A percentile compares a stretch with the other conserved stretches of the same genome.
phyloP scores from a whole-genome alignment of 2,797 vertebrate genomes.

The Sylvilagus floridanus region DNA sequence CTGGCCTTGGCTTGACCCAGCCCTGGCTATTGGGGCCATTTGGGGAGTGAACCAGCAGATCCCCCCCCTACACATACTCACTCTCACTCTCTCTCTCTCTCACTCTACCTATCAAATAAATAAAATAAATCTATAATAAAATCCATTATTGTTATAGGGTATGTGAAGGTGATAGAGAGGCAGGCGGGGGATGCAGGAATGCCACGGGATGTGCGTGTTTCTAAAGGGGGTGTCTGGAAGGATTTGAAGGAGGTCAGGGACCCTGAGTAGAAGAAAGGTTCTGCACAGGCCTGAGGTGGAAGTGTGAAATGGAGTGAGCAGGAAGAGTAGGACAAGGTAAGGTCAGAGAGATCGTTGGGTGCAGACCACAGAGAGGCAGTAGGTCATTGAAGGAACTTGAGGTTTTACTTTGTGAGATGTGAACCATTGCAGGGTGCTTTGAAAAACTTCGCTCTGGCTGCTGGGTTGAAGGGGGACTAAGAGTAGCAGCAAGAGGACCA shows the following conservation, averaged over 20 bases:
- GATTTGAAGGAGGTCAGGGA: background rate
- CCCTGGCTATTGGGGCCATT: too few species aligned
- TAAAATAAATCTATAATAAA: too few species aligned
- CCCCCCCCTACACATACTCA: too few species aligned
- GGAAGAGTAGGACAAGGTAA: background rate
- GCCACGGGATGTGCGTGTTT: background rate
- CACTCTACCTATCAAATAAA: too few species aligned
- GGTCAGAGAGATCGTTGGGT: background rate
- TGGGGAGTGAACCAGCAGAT: too few species aligned
- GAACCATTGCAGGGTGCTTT: background rate
- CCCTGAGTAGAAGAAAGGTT: background rate
- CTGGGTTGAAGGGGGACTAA: background rate
- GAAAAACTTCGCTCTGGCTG: background rate
- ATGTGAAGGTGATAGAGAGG: background rate
- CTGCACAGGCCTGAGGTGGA: background rate
- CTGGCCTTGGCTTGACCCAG: too few species aligned
- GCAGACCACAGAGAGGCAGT: background rate
- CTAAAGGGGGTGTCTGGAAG: conserved; percentile 6
- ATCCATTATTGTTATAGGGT: background rate
- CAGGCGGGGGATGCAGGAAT: background rate
- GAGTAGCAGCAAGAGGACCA: background rate
- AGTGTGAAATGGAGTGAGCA: background rate
- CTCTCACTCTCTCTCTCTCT: too few species aligned
- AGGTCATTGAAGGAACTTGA: background rate
- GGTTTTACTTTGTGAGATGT: conserved; percentile 26